Evolutionary conservation across 2,797 vertebrate species (phyloP), one percentile per base, ranked within the genome.

Genomic region (Enteromius paludinosus): DNA sequence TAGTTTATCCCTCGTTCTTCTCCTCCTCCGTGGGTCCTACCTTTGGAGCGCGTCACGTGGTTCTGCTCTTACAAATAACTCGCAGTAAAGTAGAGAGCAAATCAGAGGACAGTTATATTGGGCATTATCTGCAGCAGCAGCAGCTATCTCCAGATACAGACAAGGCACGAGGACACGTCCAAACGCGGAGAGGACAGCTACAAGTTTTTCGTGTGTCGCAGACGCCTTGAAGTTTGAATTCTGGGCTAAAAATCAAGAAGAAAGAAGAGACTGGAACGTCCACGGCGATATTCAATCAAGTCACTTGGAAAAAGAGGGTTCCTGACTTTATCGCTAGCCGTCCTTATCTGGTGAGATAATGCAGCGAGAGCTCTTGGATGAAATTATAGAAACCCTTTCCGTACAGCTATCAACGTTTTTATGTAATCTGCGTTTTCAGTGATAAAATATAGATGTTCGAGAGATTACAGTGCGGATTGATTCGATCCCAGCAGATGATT

Each of bases 321-420:
- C 78, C 89, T 64, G 84, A 74, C 86, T 92, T 93, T 93, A 95
- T 95, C 92, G 88, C 83, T 86, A 74, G 73, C 88, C 87, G 80
- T 87, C 84, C 93, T 95, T 95, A 95, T 95, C 94, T 93, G 92
- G 90, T 91, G 90, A 95, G 95, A 95, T 95, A 95, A 93, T 88
- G 61, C 84, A 74, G 79, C 69, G 83, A 90, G 89, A 89, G 90
- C 85, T 84, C 86, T 88, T 89, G 91, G 91, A 90, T 90, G 82
- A 90, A 89, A 87, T 15, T 68, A 30, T 74, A 88, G 88, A 88
- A 86, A 87, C 87, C 87, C 54, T 79, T 64, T 86, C 82, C 72
- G 84, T 83, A 76, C 85, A 65, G 83, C 87, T 90, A 93, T 94
- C 90, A 90, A 89, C 43, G 70, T 89, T 89, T 87, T 88, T 86